Conservation (phyloP, 2,113 vertebrate genomes). For the Festucalex cinctus region DNA sequence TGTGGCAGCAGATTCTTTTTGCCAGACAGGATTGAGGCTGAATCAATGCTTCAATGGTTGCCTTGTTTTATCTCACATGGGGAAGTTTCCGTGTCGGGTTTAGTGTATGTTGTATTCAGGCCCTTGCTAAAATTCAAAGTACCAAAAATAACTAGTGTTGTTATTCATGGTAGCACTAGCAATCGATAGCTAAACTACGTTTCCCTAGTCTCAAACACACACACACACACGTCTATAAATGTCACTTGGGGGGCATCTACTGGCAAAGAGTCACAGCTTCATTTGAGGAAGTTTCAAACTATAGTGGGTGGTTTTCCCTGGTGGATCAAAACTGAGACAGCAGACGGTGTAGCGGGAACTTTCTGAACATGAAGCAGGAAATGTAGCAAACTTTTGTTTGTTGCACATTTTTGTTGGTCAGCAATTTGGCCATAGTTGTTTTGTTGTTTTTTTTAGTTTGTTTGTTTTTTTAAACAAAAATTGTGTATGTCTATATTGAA, state of each 20-base stretch:
- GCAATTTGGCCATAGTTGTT: neutral
- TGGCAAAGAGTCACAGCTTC: conserved; percentile 38
- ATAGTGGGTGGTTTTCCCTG: conserved; percentile 50
- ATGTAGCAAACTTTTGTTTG: neutral
- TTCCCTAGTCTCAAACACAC: neutral
- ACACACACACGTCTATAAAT: conserved; percentile 48
- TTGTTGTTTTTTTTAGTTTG: neutral
- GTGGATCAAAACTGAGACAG: conserved; percentile 35
- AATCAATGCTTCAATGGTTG: conserved; percentile 21
- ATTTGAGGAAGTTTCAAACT: conserved; percentile 45
- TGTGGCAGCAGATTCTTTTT: conserved; percentile 21
- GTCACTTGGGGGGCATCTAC: conserved; percentile 19
- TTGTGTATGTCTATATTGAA: no score
- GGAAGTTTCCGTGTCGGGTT: conserved; percentile 15
- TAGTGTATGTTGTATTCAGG: neutral
- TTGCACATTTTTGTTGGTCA: neutral
- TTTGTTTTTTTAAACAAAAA: neutral
- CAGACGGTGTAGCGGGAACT: conserved; percentile 45
- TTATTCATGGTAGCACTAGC: conserved; percentile 31
- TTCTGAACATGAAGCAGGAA: conserved; percentile 5
- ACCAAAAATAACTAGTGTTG: conserved; percentile 27
- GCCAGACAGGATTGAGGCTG: conserved; percentile 26
- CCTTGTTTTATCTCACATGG: conserved; percentile 23
- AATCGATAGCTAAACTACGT: conserved; percentile 43
- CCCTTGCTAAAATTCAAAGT: conserved; percentile 30